A percentile compares a stretch with the other conserved stretches of the same genome.
Conservation (phyloP, 2,113 vertebrate species). For the Machaerirhynchus nigripectus region DNA sequence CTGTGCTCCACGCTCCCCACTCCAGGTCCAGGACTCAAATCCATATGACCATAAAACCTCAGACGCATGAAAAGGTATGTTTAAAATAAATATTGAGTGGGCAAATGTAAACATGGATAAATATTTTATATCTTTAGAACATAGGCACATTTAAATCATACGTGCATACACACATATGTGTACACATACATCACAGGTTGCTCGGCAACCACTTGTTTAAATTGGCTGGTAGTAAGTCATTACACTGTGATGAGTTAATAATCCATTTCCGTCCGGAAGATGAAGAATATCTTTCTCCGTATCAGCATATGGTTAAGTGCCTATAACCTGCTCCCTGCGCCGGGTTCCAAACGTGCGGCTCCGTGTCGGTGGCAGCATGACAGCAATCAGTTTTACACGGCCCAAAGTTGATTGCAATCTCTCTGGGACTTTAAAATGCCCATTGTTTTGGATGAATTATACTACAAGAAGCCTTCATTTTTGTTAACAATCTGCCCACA, state of each 20-base stretch:
- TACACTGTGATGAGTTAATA: slow-evolving; percentile 54
- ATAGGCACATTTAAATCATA: background rate
- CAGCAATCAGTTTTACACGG: slow-evolving; percentile 43
- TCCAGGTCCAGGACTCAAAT: background rate
- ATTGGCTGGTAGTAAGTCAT: slow-evolving; percentile 39
- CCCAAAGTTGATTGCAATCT: slow-evolving; percentile 53
- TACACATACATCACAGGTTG: slow-evolving; percentile 4
- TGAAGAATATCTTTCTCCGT: slow-evolving; percentile 6
- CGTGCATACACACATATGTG: background rate
- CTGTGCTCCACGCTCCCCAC: background rate
- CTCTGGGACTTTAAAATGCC: slow-evolving; percentile 48
- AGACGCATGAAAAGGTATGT: background rate
- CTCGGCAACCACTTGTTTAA: background rate
- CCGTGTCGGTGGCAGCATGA: background rate
- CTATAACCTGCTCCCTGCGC: background rate
- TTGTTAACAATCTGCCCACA: slow-evolving; percentile 65
- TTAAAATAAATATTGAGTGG: background rate
- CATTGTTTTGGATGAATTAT: slow-evolving; percentile 66
- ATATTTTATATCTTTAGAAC: background rate
- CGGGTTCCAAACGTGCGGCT: background rate
- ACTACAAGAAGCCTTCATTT: slow-evolving; percentile 55
- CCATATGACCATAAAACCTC: background rate
- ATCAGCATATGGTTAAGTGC: slow-evolving; percentile 59
- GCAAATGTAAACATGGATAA: background rate
- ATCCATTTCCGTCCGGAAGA: slow-evolving; percentile 46